A percentile compares a stretch with the other conserved stretches of the same genome.
Evolutionary conservation across 2,113 vertebrate genomes (phyloP).

Genomic region (Channa argus): DNA sequence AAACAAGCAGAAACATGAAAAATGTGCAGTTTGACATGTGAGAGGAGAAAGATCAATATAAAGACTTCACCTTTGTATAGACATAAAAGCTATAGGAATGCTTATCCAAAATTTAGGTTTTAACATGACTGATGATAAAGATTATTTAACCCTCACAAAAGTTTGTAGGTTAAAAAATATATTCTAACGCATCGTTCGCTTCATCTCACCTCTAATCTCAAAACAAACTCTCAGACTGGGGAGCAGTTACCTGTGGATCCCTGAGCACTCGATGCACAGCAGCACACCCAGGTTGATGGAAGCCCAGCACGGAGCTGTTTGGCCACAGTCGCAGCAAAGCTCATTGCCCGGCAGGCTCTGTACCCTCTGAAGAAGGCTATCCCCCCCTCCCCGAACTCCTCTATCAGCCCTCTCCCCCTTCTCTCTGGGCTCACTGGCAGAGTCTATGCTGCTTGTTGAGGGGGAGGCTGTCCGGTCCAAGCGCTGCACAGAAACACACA

Average conservation of each 20-base stretch:
- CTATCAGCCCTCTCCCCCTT: conserved; percentile 78
- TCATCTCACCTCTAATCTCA: neutral
- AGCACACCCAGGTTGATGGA: conserved; percentile 98
- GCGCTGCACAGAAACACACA: conserved; percentile 77
- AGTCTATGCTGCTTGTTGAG: conserved; percentile 93
- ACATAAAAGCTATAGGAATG: neutral
- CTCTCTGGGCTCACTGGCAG: conserved; percentile 91
- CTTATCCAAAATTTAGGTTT: neutral
- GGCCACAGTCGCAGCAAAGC: conserved; percentile 94
- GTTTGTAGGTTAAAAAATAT: neutral
- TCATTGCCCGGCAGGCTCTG: conserved; percentile 92
- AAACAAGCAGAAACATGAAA: neutral
- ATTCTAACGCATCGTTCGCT: too few relatives aligned
- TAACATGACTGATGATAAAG: too few relatives aligned
- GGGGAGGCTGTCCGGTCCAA: conserved; percentile 93
- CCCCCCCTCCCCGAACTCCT: conserved; percentile 89
- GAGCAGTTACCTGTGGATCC: conserved; percentile 73
- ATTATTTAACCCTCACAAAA: neutral
- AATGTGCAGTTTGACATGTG: neutral
- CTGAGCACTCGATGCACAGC: conserved; percentile 98
- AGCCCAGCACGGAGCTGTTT: conserved; percentile 95
- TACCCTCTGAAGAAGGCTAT: conserved; percentile 91
- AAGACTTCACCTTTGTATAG: neutral
- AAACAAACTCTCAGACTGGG: neutral
- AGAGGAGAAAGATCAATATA: neutral